phyloP scores from a whole-genome alignment of 2,113 vertebrate species.

The Nannospalax galili region DNA sequence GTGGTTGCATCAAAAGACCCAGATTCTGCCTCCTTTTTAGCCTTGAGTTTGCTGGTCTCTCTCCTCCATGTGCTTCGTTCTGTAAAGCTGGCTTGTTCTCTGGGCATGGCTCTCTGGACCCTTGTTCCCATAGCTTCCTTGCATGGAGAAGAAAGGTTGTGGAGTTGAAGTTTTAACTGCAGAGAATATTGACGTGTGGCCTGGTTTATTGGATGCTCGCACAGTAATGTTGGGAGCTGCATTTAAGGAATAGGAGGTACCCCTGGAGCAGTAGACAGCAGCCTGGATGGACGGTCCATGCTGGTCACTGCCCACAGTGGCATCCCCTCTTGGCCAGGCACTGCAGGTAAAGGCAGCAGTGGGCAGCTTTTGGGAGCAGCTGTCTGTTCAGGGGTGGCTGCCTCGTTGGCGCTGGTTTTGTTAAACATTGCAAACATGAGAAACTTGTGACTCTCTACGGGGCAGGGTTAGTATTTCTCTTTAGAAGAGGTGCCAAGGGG shows the following conservation, averaged over 20 bases:
- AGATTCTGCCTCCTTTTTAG: neutral
- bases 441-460: neutral
- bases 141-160: neutral
- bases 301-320: neutral
- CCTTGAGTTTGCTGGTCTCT: too few relatives aligned
- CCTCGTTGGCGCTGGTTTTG: rapidly evolving
- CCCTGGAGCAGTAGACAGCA: neutral
- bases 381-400: rapidly evolving
- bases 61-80: rapidly evolving
- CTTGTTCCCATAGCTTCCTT: rapidly evolving
- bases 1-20: rapidly evolving
- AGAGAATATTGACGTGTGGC: neutral
- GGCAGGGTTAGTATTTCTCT: neutral
- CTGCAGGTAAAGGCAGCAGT: rapidly evolving
- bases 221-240: rapidly evolving
- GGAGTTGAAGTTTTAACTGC: neutral
- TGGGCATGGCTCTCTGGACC: neutral
- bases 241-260: neutral
- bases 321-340: too few relatives aligned
- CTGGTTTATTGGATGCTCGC: neutral
- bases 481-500: neutral
- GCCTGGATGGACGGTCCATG: rapidly evolving
- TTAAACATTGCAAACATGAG: too few relatives aligned
- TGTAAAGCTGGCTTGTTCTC: neutral
- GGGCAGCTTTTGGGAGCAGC: rapidly evolving